phyloP scores from a whole-genome alignment of 2,113 vertebrate genomes.

The Ochotona princeps region DNA sequence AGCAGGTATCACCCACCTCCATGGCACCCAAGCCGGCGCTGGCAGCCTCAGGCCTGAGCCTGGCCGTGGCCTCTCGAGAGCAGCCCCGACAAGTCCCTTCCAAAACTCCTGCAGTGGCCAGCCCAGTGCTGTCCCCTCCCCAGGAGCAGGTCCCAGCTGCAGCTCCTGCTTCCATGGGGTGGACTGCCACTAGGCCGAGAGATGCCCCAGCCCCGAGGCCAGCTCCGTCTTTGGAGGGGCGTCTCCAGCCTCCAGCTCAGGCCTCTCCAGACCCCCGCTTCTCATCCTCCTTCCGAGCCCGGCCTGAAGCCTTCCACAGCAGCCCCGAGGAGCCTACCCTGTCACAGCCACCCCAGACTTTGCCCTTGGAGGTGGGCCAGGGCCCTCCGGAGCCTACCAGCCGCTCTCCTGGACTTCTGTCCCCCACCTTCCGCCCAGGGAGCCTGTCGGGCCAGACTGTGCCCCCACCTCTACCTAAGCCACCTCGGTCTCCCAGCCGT shows the following conservation, averaged over 20 bases:
- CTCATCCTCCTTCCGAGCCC: conserved; percentile 73
- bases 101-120: conserved; percentile 37
- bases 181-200: conserved; percentile 50
- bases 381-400: conserved; percentile 62
- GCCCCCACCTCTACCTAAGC: conserved; percentile 77
- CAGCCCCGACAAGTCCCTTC: neutral
- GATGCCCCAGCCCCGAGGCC: conserved; percentile 12
- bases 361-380: conserved; percentile 67
- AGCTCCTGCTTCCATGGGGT: neutral
- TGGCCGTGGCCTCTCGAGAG: conserved; percentile 61
- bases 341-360: conserved; percentile 59
- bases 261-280: conserved; percentile 40
- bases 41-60: conserved; percentile 59
- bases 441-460: conserved; percentile 57
- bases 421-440: conserved; percentile 87
- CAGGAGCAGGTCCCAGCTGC: conserved; percentile 49
- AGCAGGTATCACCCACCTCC: conserved; percentile 62
- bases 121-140: conserved; percentile 57
- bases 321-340: conserved; percentile 58
- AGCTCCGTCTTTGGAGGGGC: neutral
- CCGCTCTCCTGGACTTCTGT: conserved; percentile 83
- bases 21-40: conserved; percentile 60
- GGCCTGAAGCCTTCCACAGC: conserved; percentile 68
- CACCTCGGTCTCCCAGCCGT: conserved; percentile 77
- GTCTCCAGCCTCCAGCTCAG: conserved; percentile 41